Conservation (phyloP, 2,888 invertebrate genomes). For the Euphydryas editha region DNA sequence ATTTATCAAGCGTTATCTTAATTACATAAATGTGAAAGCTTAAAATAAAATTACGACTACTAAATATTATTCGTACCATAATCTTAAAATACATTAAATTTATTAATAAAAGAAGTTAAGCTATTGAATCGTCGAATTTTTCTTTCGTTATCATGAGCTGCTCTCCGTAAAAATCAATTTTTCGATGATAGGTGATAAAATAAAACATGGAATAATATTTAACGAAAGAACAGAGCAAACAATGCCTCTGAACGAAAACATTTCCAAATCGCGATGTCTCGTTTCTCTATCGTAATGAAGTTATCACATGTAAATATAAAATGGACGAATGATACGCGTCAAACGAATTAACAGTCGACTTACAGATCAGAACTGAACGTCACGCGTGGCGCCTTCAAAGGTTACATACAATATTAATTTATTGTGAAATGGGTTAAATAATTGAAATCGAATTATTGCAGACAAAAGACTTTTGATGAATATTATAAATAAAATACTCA, state of each 20-base stretch:
- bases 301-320: conserved; percentile 63
- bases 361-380: background rate
- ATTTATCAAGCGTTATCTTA: too few species aligned
- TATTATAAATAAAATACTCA: background rate
- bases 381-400: background rate
- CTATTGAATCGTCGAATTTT: too few species aligned
- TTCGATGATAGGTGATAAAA: background rate
- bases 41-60: too few species aligned
- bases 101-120: too few species aligned
- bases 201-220: background rate
- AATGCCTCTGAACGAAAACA: conserved; percentile 13
- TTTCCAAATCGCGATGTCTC: conserved; percentile 37
- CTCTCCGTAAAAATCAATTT: too few species aligned
- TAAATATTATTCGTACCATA: too few species aligned
- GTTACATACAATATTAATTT: background rate
- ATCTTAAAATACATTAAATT: too few species aligned
- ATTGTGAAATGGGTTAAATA: conserved; percentile 21
- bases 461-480: background rate
- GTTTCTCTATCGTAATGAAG: conserved; percentile 54
- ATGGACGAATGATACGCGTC: conserved; percentile 47
- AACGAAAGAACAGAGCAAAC: background rate
- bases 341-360: background rate
- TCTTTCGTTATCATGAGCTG: too few species aligned
- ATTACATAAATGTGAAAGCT: too few species aligned
- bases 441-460: background rate